Base-by-base conservation (phyloP, 1,140 invertebrate species). In the Lerema accius region DNA sequence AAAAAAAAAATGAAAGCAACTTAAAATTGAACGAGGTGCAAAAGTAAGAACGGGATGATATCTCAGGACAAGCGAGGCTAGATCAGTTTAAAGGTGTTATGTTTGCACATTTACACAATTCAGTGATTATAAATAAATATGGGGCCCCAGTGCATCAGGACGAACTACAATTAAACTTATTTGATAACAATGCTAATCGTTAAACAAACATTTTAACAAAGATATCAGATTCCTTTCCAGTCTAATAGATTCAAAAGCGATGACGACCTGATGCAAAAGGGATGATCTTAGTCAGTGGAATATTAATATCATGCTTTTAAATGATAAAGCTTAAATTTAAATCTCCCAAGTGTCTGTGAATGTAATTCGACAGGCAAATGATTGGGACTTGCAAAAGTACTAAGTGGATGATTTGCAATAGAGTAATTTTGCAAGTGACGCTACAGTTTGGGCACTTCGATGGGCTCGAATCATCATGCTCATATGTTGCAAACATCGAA, bases 11-110 rank as follows among this genome's bases (percentile, higher is more conserved):
- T 84, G 71, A 85, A 86, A 86, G 88, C 88, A 90, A 90, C 84
- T 83, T 83, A 90, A 89, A 89, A 89, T 86, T 88, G 76, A 89
- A 90, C 86, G 86, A 88, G 86, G 85, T 90, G 88, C 88, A 87
- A 84, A 73, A 85, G 83, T 86, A 86, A 86, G 83, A 86, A 89
- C 77, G 83, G 88, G 88, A 86, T 89, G 80, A 84, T 88, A 78
- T 87, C 85, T 84, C 79, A 78, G 88, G 88, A 90, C 73, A 90
- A 90, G 88, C 88, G 80, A 89, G 88, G 88, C 85, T 80, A 85
- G 83, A 82, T 85, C 84, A 82, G 83, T 84, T 85, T 79, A 81
- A 68, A 78, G 84, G 87, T 85, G 83, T 88, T 90, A 89, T 80
- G 63, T 71, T 87, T 84, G 87, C 87, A 89, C 87, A 86, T 85